Evolutionary conservation across 2,797 vertebrate species (phyloP).

Genomic region (Margarornis squamiger): DNA sequence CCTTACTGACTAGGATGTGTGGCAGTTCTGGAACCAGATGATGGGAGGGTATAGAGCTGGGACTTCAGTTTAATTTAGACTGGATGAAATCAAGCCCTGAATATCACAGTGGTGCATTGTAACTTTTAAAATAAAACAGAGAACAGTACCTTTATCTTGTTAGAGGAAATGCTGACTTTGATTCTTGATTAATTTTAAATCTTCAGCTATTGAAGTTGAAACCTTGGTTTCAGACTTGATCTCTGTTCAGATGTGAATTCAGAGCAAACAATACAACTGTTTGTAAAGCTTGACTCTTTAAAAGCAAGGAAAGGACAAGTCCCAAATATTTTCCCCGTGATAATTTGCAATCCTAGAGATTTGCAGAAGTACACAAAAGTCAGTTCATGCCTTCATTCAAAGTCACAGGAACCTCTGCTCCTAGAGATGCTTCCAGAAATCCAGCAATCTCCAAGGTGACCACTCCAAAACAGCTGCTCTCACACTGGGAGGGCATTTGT

Average conservation of each 20-base stretch:
- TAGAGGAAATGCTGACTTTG: neutral
- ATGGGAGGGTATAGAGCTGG: accelerated
- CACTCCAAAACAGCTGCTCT: slow-evolving; percentile 25
- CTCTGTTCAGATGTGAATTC: neutral
- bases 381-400: neutral
- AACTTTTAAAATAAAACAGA: neutral
- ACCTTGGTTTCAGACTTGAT: neutral
- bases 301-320: neutral
- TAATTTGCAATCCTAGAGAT: neutral
- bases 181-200: neutral
- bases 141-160: neutral
- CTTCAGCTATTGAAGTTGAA: neutral
- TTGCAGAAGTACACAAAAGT: neutral
- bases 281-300: neutral
- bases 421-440: neutral
- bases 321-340: neutral
- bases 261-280: neutral
- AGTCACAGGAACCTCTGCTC: neutral
- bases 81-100: neutral
- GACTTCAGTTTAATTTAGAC: neutral
- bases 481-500: neutral
- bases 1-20: neutral
- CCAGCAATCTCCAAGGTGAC: neutral
- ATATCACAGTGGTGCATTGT: neutral
- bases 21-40: neutral